Evolutionary conservation across 2,797 vertebrate species (phyloP), one percentile per base, ranked within the genome.

Genomic region (Agapornis canus): DNA sequence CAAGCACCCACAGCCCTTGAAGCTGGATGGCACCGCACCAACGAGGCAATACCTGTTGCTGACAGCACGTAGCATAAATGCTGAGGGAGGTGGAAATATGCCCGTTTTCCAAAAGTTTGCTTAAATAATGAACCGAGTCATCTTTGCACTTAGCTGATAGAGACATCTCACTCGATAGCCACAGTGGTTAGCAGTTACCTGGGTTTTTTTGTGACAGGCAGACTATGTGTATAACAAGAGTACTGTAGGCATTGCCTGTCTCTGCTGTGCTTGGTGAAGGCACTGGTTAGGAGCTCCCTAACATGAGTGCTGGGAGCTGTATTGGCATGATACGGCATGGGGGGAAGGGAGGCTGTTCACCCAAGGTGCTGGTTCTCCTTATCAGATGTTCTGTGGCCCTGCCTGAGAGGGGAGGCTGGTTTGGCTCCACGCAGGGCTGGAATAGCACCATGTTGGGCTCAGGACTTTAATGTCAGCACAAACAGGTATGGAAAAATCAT

Each of bases 61-160:
- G 70, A 47, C 65, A 57, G 66, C n/a, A 42, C 9, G 4, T 15
- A 82, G 71, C 82, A 51, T 76, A 78, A 86, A 85, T 54, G 82
- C 31, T 11, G 32, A 70, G 89, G 65, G 63, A 73, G 92, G 82
- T 49, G 60, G 92, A 93, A 92, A 87, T 2, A 15, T 15, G 3
- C 86, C 39, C 0, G 1, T 86, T 96, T 91, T 90, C 89, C 89
- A 7, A 61, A 92, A 81, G 64, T 95, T 97, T 93, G 65, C 95
- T 95, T 93, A 92, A 91, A 95, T 90, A 80, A 87, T 42, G 92
- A 93, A 66, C 32, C n/a, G 49, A 85, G 54, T 90, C 95, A 37
- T 87, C 86, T 82, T 85, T 47, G 85, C 54, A 31, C 82, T 92
- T 89, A 63, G 27, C 79, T 94, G 86, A 49, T 71, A 72, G 14